A percentile compares a stretch with the other conserved stretches of the same genome.
phyloP scores from a whole-genome alignment of 1,140 invertebrate genomes.

The Leptinotarsa defecta region DNA sequence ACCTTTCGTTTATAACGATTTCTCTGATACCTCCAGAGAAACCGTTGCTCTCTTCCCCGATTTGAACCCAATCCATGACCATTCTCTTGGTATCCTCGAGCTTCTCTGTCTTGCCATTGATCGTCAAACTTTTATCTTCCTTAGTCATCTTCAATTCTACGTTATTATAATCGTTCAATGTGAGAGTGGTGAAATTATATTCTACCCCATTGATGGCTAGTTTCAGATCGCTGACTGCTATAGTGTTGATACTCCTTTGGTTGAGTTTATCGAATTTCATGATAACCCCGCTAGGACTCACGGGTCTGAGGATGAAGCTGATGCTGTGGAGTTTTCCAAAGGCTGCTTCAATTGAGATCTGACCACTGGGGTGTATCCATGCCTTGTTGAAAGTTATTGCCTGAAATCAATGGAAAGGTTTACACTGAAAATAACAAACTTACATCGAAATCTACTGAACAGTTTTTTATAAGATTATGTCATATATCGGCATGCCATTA shows the following conservation, averaged over 20 bases:
- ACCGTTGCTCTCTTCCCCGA: conserved; percentile 36
- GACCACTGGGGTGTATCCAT: too few species aligned
- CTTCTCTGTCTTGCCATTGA: conserved; percentile 30
- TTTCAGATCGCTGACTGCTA: not conserved
- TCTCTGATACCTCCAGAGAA: conserved; percentile 75
- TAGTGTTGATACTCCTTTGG: not conserved
- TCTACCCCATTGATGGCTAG: conserved; percentile 2
- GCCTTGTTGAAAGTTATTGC: too few species aligned
- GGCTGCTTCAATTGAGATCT: too few species aligned
- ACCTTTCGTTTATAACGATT: conserved; percentile 80
- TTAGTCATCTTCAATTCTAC: conserved; percentile 10
- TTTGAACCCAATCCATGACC: conserved; percentile 27
- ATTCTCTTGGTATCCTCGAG: conserved; percentile 6
- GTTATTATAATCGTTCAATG: conserved; percentile 28
- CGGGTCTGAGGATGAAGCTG: conserved; percentile 7
- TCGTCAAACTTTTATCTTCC: not conserved
- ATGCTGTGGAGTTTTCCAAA: not conserved
- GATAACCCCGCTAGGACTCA: not conserved
- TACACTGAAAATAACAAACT: too few species aligned
- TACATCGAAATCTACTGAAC: too few species aligned
- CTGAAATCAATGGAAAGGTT: too few species aligned
- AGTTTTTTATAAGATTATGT: too few species aligned
- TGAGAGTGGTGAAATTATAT: conserved; percentile 9
- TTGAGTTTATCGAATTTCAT: conserved; percentile 68
- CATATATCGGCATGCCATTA: too few species aligned